Evolutionary conservation across 1,140 invertebrate genomes (phyloP).

Genomic region (Paralvinella palmiformis): DNA sequence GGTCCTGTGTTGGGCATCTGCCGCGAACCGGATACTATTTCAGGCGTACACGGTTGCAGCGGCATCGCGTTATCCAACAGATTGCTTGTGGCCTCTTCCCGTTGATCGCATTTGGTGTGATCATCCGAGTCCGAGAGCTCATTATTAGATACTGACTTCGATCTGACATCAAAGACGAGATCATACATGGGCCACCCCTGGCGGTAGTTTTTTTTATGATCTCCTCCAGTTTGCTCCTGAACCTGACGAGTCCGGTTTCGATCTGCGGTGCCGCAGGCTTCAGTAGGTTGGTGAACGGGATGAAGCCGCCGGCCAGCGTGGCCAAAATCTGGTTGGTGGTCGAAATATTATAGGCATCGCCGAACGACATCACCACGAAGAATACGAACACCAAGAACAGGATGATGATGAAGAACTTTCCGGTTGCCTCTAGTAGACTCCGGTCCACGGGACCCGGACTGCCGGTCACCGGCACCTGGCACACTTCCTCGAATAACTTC

Average conservation of each 20-base stretch:
- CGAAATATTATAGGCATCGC: constrained; percentile 39
- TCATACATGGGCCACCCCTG: constrained; percentile 34
- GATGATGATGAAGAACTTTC: constrained; percentile 44
- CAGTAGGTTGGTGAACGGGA: constrained; percentile 33
- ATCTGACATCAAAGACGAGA: constrained; percentile 16
- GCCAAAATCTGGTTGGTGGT: constrained; percentile 44
- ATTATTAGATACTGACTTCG: neutral
- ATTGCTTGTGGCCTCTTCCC: too few species aligned
- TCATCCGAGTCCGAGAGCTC: neutral
- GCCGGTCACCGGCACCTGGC: constrained; percentile 39
- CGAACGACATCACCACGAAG: constrained; percentile 46
- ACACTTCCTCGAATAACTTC: constrained; percentile 38
- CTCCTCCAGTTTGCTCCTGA: constrained; percentile 25
- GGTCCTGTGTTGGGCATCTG: too few species aligned
- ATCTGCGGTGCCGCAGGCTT: constrained; percentile 17
- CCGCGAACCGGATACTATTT: too few species aligned
- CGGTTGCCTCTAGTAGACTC: constrained; percentile 41
- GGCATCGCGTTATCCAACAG: too few species aligned
- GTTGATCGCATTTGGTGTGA: neutral
- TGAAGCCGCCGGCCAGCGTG: constrained; percentile 42
- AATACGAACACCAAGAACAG: constrained; percentile 45
- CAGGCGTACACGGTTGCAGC: too few species aligned
- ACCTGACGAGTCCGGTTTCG: constrained; percentile 29
- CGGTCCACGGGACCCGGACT: constrained; percentile 42
- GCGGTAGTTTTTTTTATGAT: constrained; percentile 23